These are phyloP conservation scores for Rhingia rostrata DNA, from an alignment of 2,888 invertebrate genomes.

Conservation along the genomic window DNA sequence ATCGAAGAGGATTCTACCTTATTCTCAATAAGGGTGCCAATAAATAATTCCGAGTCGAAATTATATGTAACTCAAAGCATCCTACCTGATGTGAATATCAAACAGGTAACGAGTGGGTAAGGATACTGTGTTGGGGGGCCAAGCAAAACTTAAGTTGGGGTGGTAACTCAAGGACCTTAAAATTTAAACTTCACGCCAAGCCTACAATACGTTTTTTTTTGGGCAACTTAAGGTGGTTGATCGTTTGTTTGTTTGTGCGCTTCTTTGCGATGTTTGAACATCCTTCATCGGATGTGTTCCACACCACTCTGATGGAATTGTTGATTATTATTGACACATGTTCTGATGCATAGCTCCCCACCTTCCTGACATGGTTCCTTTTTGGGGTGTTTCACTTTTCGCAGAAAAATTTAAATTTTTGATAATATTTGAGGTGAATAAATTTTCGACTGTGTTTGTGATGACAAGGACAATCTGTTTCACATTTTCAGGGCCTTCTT, in stretches of 20 bases:
- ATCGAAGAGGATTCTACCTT: constrained; percentile 48
- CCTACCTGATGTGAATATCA: constrained; percentile 68
- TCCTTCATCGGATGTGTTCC: constrained; percentile 44
- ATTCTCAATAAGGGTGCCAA: constrained; percentile 51
- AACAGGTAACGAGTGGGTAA: constrained; percentile 32
- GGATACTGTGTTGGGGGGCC: constrained; percentile 3
- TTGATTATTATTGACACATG: constrained; percentile 73
- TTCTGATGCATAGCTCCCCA: constrained; percentile 52
- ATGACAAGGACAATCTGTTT: constrained; percentile 10
- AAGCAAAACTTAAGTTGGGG: constrained; percentile 42
- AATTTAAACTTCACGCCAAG: constrained; percentile 56
- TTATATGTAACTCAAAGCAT: constrained; percentile 72
- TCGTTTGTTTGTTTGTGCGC: constrained; percentile 48
- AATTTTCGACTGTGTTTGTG: constrained; percentile 3
- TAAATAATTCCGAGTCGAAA: constrained; percentile 70
- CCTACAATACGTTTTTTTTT: constrained; percentile 18
- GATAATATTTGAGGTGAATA: constrained; percentile 54
- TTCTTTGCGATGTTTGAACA: constrained; percentile 62
- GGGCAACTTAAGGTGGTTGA: constrained; percentile 4
- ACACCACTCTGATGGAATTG: constrained; percentile 59
- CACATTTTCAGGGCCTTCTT: not conserved
- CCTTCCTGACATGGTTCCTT: constrained; percentile 14
- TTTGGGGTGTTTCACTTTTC: constrained; percentile 26
- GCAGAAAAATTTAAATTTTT: constrained; percentile 52
- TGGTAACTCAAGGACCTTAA: constrained; percentile 46